Base-by-base conservation (phyloP, 2,113 vertebrate genomes). In the Oenanthe melanoleuca region DNA sequence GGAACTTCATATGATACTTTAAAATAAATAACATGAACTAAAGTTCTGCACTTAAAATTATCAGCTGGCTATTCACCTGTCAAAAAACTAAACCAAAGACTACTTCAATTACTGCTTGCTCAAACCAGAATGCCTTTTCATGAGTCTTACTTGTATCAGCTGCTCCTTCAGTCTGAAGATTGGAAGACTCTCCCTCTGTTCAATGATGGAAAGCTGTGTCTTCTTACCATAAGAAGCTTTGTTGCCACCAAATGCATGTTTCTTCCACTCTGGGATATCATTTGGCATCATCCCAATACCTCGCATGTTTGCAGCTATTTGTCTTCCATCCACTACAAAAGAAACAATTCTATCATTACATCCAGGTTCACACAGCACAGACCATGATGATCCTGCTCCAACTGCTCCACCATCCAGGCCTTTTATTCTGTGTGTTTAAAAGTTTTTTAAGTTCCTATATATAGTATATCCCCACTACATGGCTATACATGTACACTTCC, bases 231-330 rank as follows among this genome's bases (percentile, higher is more conserved):
- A 99, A 6, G 99, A 99, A 38, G 99, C 99, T 97, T 99, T 99
- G 97, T 99, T 99, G 75, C 99, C 99, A 50, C 99, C 99, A 93
- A 99, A 99, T 0, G 99, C 99, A 66, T 99, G 99, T 88, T 99
- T 99, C 98, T 99, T 99, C 99, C 99, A 99, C 96, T 99, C 99
- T 0, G 99, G 99, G 95, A 99, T 99, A 96, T 99, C 99, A 8
- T 98, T 99, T 73, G 99, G 99, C 99, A 99, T 99, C 99, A 99
- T 99, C 75, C 99, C 99, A 84, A 99, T 99, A n/a, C 99, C 99
- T 69, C 99, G 95, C 99, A 99, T 99, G 97, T 99, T 99, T 82
- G 99, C 99, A 25, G 99, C 99, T 60, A 99, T 99, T 98, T 99
- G 99, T 84, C 99, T 98, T 37, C 99, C 99, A 57, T 99, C 99